phyloP scores from a whole-genome alignment of 2,888 invertebrate genomes.

The Xylocampa areola region DNA sequence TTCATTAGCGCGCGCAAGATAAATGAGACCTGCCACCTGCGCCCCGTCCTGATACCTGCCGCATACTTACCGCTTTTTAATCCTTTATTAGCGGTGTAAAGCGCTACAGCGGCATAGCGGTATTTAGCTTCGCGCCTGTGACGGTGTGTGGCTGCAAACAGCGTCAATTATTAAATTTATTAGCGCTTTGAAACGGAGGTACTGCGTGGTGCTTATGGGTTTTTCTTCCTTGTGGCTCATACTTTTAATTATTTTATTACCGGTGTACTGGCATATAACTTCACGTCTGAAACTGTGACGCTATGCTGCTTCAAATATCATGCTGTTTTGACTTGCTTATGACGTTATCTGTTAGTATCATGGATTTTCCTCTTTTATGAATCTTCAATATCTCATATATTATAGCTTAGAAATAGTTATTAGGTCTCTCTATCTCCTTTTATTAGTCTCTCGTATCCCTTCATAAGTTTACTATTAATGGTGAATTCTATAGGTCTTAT shows the following conservation, averaged over 20 bases:
- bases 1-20: slow-evolving; percentile 63
- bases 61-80: slow-evolving; percentile 50
- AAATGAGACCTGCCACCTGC: slow-evolving; percentile 61
- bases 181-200: background rate
- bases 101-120: slow-evolving; percentile 31
- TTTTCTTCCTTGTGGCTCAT: too few species aligned
- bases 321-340: background rate
- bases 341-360: background rate
- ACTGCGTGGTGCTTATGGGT: background rate
- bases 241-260: too few species aligned
- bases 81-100: slow-evolving; percentile 50
- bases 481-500: too few species aligned
- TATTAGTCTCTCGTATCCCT: too few species aligned
- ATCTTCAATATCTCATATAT: too few species aligned
- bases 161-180: slow-evolving; percentile 41
- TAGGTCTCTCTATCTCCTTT: too few species aligned
- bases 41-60: slow-evolving; percentile 32
- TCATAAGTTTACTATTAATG: too few species aligned
- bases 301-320: background rate
- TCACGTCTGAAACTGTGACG: too few species aligned
- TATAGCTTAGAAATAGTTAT: background rate
- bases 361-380: background rate
- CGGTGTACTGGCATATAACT: too few species aligned
- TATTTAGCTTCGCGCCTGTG: slow-evolving; percentile 32
- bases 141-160: slow-evolving; percentile 22